Evolutionary conservation across 2,888 invertebrate genomes (phyloP), one percentile per base, ranked within the genome.

Genomic region (Drosophila meridionalis): DNA sequence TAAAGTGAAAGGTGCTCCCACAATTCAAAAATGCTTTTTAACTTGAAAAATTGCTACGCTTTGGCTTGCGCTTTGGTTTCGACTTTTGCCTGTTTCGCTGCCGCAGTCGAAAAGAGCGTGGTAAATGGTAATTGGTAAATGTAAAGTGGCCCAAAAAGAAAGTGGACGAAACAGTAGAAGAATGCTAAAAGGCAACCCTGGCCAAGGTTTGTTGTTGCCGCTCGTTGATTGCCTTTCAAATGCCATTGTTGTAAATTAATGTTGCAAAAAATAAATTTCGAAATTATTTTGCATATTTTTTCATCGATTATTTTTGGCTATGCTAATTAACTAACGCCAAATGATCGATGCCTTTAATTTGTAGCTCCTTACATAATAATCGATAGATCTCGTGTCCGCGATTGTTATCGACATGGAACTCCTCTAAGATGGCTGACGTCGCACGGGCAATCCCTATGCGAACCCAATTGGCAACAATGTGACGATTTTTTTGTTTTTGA

Each of bases 1-100:
- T 72, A 90, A 90, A 90, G 91, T 90, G 90, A 91, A 90, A 90
- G 90, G 91, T 88, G 91, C 91, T 91, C 91, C 88, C 89, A 87
- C 86, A 87, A 89, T 90, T 88, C 86, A 82, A 84, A 76, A 80
- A 83, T 77, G 78, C 85, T 88, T 89, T 84, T 87, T 89, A 84
- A 89, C 86, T 89, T 89, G 79, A 84, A 84, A 89, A 87, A 89
- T 82, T 85, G 80, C 85, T 87, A 84, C 74, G 90, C 83, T 83
- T 88, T 87, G 78, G 81, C 65, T 80, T 80, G 78, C 81, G 78
- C 78, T 72, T 80, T 65, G 72, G 64, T 76, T 76, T 80, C 66
- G 55, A 52, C 61, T 69, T 78, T 74, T 69, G 70, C 64, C 57
- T 52, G 56, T 79, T 74, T 61, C 71, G 53, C 64, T 71, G 72